Evolutionary conservation across 2,888 invertebrate genomes (phyloP), one percentile per base, ranked within the genome.

Genomic region (Chrysolina americana): DNA sequence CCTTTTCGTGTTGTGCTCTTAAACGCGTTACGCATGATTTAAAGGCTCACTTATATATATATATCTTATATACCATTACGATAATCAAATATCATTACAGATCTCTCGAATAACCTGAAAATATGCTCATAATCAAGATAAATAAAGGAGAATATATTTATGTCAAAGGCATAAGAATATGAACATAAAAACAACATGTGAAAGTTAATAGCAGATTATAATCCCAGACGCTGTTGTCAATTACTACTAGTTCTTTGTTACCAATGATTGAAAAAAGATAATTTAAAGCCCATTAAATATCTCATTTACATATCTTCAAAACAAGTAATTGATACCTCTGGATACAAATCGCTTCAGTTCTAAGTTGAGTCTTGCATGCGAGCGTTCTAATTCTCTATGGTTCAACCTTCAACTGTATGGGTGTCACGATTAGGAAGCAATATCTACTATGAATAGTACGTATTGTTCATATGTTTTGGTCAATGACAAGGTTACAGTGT

Each of bases 401-500:
- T n/a, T 28, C 59, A 59, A 59, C 59, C 36, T 59, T 59, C 59
- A 59, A 59, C 59, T 36, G 59, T n/a, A 28, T 59, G 28, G 59
- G 36, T 59, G 59, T n/a, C 59, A 59, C 59, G 28, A 59, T 59
- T 65, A 69, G 64, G 64, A 73, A 73, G 53, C 64, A 19, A 68
- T 68, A 23, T 59, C 64, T 47, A 59, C 62, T 71, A 62, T 53
- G 64, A 56, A 69, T 65, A 53, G 64, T 59, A 64, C 19, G 65
- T 53, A 68, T 73, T 73, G 69, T 65, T 65, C 56, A 73, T 73
- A 48, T 73, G 69, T 65, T 73, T 70, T 65, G 69, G 70, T 65
- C 73, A 73, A 70, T 73, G 70, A 70, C 73, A 73, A 73, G 73
- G 73, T 63, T 62, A 44, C 48, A 48, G 13, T 73, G 41, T 65